These are phyloP conservation scores for Arbacia lixula DNA, from an alignment of 53 echinoderm and acorn worm species.

Conservation along the genomic window DNA sequence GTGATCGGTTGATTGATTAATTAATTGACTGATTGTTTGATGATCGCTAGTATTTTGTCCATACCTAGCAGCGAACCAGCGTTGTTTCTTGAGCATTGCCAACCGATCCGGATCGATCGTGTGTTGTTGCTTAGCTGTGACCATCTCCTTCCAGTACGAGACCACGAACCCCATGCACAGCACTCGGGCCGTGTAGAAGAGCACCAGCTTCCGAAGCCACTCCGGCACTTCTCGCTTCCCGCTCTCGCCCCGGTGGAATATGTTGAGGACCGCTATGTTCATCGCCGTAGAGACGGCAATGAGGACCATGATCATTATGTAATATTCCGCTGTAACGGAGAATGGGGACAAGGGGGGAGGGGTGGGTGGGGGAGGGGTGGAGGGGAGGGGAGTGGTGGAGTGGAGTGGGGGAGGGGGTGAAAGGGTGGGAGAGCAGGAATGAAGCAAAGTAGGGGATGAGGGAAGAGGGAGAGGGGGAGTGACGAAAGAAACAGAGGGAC, in stretches of 20 bases:
- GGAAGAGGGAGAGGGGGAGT: too few species aligned
- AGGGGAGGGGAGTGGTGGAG: too few species aligned
- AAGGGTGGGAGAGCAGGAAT: not conserved
- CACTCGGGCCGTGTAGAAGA: conserved; percentile 85
- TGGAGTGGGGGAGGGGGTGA: not conserved
- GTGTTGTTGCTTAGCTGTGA: conserved; percentile 39
- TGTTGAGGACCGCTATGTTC: conserved; percentile 92
- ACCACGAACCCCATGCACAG: conserved; percentile 82
- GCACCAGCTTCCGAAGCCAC: conserved; percentile 83
- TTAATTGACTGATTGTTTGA: too few species aligned
- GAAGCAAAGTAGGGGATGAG: not conserved
- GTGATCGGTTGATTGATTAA: too few species aligned
- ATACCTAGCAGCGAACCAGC: conserved; percentile 87
- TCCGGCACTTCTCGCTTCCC: conserved; percentile 69
- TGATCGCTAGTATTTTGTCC: too few species aligned
- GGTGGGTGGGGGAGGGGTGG: too few species aligned
- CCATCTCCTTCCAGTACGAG: conserved; percentile 61
- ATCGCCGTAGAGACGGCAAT: conserved; percentile 96
- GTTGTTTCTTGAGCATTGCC: conserved; percentile 74
- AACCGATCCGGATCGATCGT: conserved; percentile 72
- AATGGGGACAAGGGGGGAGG: not conserved
- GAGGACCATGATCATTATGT: conserved; percentile 92
- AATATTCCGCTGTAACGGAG: conserved; percentile 80
- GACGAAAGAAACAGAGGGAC: too few species aligned
- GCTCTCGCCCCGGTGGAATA: conserved; percentile 80